Percentiles rank a stretch among this genome's conserved stretches.
These are phyloP conservation scores for Takifugu rubripes DNA, from an alignment of 2,797 vertebrate species.

Conservation along the genomic window DNA sequence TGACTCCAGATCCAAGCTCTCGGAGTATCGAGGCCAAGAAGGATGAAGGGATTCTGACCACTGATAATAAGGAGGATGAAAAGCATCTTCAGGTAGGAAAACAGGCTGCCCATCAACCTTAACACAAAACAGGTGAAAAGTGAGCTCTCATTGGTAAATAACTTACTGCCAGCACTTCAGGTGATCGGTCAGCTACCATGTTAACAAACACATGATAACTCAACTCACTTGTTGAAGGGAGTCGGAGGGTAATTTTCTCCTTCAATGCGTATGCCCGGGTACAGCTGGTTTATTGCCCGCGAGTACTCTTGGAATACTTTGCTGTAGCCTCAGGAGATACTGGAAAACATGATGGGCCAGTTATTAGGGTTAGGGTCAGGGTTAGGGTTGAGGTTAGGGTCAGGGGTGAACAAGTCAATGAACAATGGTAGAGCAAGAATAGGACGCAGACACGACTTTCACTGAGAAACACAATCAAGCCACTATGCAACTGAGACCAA, in stretches of 20 bases:
- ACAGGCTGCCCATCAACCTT: slow-evolving; percentile 68
- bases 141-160: no score
- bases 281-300: slow-evolving; percentile 74
- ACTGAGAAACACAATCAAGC: no score
- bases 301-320: slow-evolving; percentile 82
- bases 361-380: no score
- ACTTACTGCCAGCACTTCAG: not conserved
- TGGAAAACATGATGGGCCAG: slow-evolving; percentile 25
- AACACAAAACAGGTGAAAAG: no score
- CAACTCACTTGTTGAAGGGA: slow-evolving; percentile 69
- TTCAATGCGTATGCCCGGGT: slow-evolving; percentile 77
- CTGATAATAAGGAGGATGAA: slow-evolving; percentile 73
- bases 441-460: no score
- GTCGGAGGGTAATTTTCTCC: slow-evolving; percentile 77
- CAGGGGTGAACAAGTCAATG: no score
- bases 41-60: slow-evolving; percentile 74
- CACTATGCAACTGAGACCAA: no score
- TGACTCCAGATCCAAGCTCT: slow-evolving; percentile 76
- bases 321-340: slow-evolving; percentile 82
- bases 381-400: no score
- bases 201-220: not conserved
- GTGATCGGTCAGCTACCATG: not conserved
- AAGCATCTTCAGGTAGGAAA: slow-evolving; percentile 77
- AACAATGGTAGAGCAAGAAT: no score
- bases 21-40: slow-evolving; percentile 68